These are phyloP conservation scores for Scelioninae gen. 1 DNA, from an alignment of 2,888 invertebrate species.

Conservation along the genomic window DNA sequence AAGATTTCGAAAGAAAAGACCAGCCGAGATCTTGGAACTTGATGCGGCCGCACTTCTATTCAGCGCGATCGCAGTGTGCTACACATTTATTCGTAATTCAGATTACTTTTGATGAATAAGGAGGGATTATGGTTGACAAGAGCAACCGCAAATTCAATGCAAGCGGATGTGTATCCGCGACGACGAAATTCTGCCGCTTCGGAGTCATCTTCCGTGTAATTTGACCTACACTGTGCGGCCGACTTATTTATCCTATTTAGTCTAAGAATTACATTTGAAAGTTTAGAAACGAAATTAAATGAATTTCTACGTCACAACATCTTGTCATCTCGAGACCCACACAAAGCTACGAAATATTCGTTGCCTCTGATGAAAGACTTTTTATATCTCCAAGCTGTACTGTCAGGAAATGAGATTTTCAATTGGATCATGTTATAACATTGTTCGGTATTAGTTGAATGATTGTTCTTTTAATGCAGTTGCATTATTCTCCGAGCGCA, in stretches of 20 bases:
- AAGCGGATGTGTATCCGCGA: background rate
- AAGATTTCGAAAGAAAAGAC: constrained; percentile 58
- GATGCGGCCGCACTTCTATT: constrained; percentile 42
- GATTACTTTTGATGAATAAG: constrained; percentile 61
- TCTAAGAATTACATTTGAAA: constrained; percentile 41
- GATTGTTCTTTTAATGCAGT: constrained; percentile 40
- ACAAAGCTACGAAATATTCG: constrained; percentile 29
- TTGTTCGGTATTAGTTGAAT: constrained; percentile 36
- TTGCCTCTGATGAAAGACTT: constrained; percentile 44
- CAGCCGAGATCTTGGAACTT: constrained; percentile 45
- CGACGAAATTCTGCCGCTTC: constrained; percentile 34
- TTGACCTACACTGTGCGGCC: constrained; percentile 17
- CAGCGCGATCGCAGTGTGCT: constrained; percentile 37
- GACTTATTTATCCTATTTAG: constrained; percentile 39
- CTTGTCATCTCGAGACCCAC: constrained; percentile 13
- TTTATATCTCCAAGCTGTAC: constrained; percentile 17
- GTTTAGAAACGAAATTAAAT: constrained; percentile 32
- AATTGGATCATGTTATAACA: constrained; percentile 38
- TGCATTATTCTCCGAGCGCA: constrained; percentile 3
- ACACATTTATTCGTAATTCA: constrained; percentile 61
- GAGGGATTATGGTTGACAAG: constrained; percentile 41
- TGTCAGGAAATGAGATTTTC: constrained; percentile 50
- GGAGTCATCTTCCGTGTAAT: constrained; percentile 28
- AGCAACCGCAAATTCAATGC: constrained; percentile 47
- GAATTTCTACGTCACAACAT: constrained; percentile 31